Evolutionary conservation across 2,113 vertebrate genomes (phyloP).

Genomic region (Hydrochoerus hydrochaeris): DNA sequence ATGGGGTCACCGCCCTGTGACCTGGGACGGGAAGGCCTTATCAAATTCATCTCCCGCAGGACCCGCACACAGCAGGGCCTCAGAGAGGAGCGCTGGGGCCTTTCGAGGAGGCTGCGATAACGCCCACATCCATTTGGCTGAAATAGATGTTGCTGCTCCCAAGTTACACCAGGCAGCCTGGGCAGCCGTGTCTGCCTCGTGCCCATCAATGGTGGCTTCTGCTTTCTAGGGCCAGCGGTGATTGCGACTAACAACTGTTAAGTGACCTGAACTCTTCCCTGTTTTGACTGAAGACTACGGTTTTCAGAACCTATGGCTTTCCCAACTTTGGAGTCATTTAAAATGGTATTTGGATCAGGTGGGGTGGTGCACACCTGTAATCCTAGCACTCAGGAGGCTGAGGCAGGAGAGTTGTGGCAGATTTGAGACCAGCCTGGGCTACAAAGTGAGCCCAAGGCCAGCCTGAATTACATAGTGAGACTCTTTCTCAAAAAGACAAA

Average conservation of each 20-base stretch:
- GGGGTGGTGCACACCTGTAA: too few relatives aligned
- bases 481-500: too few relatives aligned
- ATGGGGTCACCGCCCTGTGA: not conserved
- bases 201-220: not conserved
- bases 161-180: not conserved
- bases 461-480: too few relatives aligned
- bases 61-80: not conserved
- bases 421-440: too few relatives aligned
- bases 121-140: not conserved
- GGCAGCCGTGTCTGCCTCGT: not conserved
- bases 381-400: too few relatives aligned
- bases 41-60: not conserved
- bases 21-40: not conserved
- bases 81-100: not conserved
- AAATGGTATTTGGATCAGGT: not conserved
- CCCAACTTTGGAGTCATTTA: not conserved
- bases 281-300: not conserved
- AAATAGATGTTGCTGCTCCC: not conserved
- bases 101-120: not conserved
- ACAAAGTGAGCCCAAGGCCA: too few relatives aligned
- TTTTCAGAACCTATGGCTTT: not conserved
- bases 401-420: too few relatives aligned
- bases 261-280: not conserved
- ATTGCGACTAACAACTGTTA: not conserved
- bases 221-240: not conserved